phyloP scores from a whole-genome alignment of 2,113 vertebrate genomes.

The Nothoprocta pentlandii region DNA sequence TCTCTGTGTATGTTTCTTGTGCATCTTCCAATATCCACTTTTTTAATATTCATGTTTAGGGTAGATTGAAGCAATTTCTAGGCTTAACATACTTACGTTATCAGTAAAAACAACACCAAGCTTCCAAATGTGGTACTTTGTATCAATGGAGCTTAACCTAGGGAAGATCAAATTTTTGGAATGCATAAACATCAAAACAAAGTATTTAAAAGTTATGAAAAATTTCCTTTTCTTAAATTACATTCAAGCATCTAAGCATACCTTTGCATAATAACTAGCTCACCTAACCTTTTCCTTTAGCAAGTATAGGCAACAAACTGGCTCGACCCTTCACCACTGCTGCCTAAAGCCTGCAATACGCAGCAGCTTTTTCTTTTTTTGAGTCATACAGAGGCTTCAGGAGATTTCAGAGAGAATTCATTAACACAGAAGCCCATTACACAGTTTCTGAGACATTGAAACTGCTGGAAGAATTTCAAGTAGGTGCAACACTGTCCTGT shows the following conservation, averaged over 20 bases:
- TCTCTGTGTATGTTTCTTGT: not conserved
- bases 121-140: slow-evolving; percentile 97
- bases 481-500: not conserved
- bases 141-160: slow-evolving; percentile 96
- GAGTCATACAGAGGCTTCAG: not conserved
- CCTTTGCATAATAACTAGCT: not conserved
- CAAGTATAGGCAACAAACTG: not conserved
- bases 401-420: not conserved
- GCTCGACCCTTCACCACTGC: not conserved
- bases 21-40: too few relatives aligned
- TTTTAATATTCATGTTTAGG: not conserved
- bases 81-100: slow-evolving; percentile 86
- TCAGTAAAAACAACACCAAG: slow-evolving; percentile 97
- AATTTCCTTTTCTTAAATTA: not conserved
- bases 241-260: slow-evolving; percentile 18
- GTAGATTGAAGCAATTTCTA: not conserved
- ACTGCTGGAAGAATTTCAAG: not conserved
- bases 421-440: not conserved
- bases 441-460: not conserved
- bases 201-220: not conserved
- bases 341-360: not conserved
- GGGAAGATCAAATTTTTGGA: slow-evolving; percentile 48
- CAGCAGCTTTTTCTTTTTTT: not conserved
- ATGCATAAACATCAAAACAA: slow-evolving; percentile 1
- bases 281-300: not conserved